A percentile compares a stretch with the other conserved stretches of the same genome.
Evolutionary conservation across 2,113 vertebrate genomes (phyloP).

Genomic region (Picathartes gymnocephalus): DNA sequence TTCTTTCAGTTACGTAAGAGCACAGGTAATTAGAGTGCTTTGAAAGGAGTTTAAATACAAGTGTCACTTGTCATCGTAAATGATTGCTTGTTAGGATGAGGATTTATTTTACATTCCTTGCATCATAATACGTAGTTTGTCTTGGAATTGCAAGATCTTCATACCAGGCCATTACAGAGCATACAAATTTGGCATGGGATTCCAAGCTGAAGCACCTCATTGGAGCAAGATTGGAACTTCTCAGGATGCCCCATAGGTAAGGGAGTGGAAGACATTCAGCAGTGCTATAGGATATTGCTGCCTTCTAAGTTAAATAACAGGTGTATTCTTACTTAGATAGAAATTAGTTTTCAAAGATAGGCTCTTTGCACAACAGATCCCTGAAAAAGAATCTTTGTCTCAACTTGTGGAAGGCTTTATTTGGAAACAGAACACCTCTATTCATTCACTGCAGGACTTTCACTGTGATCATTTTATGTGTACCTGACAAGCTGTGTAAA

Average conservation of each 20-base stretch:
- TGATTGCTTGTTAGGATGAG: background rate
- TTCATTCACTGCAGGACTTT: background rate
- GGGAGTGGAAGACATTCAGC: background rate
- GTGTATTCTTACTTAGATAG: background rate
- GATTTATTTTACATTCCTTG: background rate
- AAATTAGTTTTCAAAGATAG: background rate
- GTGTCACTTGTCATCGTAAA: background rate
- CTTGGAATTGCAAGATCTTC: background rate
- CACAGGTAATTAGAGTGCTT: background rate
- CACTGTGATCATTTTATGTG: background rate
- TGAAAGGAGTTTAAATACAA: background rate
- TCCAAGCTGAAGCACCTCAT: background rate
- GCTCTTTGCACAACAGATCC: background rate
- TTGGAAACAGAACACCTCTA: background rate
- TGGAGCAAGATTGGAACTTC: background rate
- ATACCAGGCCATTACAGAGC: background rate
- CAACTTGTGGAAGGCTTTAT: background rate
- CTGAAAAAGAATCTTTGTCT: background rate
- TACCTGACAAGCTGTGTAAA: background rate
- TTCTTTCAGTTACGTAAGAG: background rate
- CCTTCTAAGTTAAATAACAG: background rate
- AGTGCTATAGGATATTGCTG: background rate
- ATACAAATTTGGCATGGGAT: background rate
- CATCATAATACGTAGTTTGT: background rate
- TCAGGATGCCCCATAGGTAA: fast-evolving